These are phyloP conservation scores for Xestia ashworthii DNA, from an alignment of 2,888 invertebrate species.

Conservation along the genomic window DNA sequence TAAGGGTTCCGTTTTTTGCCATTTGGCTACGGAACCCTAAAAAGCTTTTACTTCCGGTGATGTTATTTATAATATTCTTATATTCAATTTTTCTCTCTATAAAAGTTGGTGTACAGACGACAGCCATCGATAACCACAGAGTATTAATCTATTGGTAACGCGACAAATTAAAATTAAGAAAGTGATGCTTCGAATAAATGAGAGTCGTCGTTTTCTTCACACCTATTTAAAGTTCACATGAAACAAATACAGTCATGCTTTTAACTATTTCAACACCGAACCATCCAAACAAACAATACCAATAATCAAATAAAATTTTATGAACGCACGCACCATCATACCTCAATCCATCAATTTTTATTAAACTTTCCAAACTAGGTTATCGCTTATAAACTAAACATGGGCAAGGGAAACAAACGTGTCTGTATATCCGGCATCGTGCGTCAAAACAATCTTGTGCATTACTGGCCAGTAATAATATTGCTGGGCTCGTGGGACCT, in stretches of 20 bases:
- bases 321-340: slow-evolving; percentile 8
- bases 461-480: slow-evolving; percentile 83
- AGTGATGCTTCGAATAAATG: too few species aligned
- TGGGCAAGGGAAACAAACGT: slow-evolving; percentile 66
- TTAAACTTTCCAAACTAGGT: slow-evolving; percentile 39
- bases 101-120: too few species aligned
- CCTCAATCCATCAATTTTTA: slow-evolving; percentile 31
- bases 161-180: too few species aligned
- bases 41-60: too few species aligned
- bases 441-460: slow-evolving; percentile 87
- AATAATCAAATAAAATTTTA: slow-evolving; percentile 2
- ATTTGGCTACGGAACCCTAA: too few species aligned
- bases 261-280: background rate
- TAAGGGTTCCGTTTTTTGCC: too few species aligned
- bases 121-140: too few species aligned
- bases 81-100: too few species aligned
- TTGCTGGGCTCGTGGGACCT: slow-evolving; percentile 71
- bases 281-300: slow-evolving; percentile 2
- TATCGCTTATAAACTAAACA: slow-evolving; percentile 37
- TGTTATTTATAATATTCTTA: too few species aligned
- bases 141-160: too few species aligned
- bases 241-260: background rate
- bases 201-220: too few species aligned
- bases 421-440: slow-evolving; percentile 75
- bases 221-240: background rate